Percentiles rank a stretch among this genome's conserved stretches.
Evolutionary conservation across 2,888 invertebrate genomes (phyloP).

Genomic region (Mesorhabditis sp.): DNA sequence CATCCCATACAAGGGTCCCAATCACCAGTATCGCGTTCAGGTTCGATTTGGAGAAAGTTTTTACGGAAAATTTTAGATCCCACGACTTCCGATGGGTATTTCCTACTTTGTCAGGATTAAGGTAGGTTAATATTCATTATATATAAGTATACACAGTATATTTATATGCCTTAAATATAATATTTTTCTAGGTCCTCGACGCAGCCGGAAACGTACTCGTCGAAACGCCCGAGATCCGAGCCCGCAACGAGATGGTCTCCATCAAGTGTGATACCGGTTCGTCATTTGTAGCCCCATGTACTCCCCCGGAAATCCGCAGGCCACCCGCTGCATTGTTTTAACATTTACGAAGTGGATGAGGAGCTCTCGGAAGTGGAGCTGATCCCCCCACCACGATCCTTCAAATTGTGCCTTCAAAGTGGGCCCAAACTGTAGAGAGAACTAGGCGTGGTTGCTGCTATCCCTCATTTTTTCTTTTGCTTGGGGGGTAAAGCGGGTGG

Average conservation of each 20-base stretch:
- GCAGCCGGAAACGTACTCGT: conserved; percentile 55
- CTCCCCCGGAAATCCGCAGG: not conserved
- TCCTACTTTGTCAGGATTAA: conserved; percentile 57
- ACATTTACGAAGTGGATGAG: not conserved
- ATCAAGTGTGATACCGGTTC: conserved; percentile 54
- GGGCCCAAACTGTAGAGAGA: not conserved
- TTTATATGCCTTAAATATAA: not conserved
- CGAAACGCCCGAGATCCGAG: conserved; percentile 57
- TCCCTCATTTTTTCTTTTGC: not conserved
- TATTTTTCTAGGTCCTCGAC: conserved; percentile 38
- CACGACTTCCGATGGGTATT: conserved; percentile 54
- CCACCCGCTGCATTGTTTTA: not conserved
- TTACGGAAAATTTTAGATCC: conserved; percentile 39
- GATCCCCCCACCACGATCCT: not conserved
- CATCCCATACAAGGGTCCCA: conserved; percentile 58
- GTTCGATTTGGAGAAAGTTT: conserved; percentile 17
- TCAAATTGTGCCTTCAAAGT: conserved; percentile 1
- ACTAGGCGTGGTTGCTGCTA: not conserved
- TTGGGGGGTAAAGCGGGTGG: not conserved
- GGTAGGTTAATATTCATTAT: not conserved
- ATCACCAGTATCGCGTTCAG: conserved; percentile 56
- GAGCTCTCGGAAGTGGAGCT: not conserved
- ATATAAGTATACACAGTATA: not conserved
- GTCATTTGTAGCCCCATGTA: conserved; percentile 6
- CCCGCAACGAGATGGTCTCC: conserved; percentile 56